phyloP scores from a whole-genome alignment of 2,888 invertebrate genomes.

The Melanchra persicariae region DNA sequence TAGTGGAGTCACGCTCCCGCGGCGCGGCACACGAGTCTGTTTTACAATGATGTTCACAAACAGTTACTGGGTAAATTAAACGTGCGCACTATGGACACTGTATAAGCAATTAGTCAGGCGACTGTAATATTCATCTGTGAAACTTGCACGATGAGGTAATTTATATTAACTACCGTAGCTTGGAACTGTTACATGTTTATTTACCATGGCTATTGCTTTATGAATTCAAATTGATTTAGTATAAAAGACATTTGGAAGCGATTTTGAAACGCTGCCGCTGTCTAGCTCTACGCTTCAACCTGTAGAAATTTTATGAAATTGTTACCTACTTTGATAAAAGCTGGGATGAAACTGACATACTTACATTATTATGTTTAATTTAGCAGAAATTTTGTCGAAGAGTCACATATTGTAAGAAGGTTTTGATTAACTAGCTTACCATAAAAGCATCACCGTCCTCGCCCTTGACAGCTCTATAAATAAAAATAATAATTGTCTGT shows the following conservation, averaged over 20 bases:
- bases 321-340: no score
- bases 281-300: neutral
- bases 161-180: slow-evolving; percentile 42
- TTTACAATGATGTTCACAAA: slow-evolving; percentile 84
- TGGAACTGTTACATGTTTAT: slow-evolving; percentile 44
- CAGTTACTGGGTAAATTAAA: slow-evolving; percentile 73
- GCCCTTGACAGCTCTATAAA: slow-evolving; percentile 34
- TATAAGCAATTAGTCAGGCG: slow-evolving; percentile 75
- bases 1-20: slow-evolving; percentile 81
- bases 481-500: slow-evolving; percentile 39
- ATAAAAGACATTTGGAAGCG: slow-evolving; percentile 24
- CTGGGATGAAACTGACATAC: no score
- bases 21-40: slow-evolving; percentile 78
- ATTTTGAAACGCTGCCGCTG: neutral
- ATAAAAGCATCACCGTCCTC: slow-evolving; percentile 28
- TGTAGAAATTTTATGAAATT: neutral
- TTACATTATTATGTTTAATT: neutral
- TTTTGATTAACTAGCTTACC: slow-evolving; percentile 27
- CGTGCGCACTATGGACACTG: slow-evolving; percentile 73
- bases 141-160: slow-evolving; percentile 52
- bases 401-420: neutral
- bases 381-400: neutral
- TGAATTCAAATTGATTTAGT: slow-evolving; percentile 38
- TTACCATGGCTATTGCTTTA: slow-evolving; percentile 27
- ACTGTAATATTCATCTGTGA: slow-evolving; percentile 63